Evolutionary conservation across 2,888 invertebrate species (phyloP).

Genomic region (Latheticus oryzae): DNA sequence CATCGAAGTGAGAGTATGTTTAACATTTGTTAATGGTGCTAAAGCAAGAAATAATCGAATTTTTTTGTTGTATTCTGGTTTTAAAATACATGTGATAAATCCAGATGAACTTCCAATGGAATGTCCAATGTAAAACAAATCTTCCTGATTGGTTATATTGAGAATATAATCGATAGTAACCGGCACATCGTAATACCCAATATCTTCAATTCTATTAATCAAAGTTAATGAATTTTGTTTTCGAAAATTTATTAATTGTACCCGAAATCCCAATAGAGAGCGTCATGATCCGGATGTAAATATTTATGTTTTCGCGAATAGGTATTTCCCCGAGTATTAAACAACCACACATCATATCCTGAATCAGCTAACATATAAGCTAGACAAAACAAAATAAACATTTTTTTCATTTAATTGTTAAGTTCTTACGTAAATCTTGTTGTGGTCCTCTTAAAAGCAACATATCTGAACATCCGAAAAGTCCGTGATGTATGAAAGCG

Average conservation of each 20-base stretch:
- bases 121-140: conserved; percentile 73
- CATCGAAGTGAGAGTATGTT: conserved; percentile 51
- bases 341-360: conserved; percentile 71
- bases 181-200: conserved; percentile 73
- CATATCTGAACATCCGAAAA: conserved; percentile 68
- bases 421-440: conserved; percentile 65
- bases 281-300: conserved; percentile 61
- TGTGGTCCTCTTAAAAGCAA: conserved; percentile 69
- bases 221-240: conserved; percentile 9
- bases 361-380: conserved; percentile 65
- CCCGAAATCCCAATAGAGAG: conserved; percentile 72
- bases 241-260: no score
- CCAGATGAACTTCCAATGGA: conserved; percentile 71
- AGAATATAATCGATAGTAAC: conserved; percentile 72
- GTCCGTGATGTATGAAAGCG: conserved; percentile 69
- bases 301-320: conserved; percentile 68
- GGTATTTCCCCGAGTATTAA: conserved; percentile 72
- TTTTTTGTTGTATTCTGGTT: conserved; percentile 62
- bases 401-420: conserved; percentile 1
- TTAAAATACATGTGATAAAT: conserved; percentile 64
- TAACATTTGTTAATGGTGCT: conserved; percentile 60
- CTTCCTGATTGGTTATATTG: conserved; percentile 64
- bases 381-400: no score
- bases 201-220: conserved; percentile 71
- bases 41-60: conserved; percentile 59